These are phyloP conservation scores for Drosophila rellima DNA, from an alignment of 2,888 invertebrate genomes.

Conservation along the genomic window DNA sequence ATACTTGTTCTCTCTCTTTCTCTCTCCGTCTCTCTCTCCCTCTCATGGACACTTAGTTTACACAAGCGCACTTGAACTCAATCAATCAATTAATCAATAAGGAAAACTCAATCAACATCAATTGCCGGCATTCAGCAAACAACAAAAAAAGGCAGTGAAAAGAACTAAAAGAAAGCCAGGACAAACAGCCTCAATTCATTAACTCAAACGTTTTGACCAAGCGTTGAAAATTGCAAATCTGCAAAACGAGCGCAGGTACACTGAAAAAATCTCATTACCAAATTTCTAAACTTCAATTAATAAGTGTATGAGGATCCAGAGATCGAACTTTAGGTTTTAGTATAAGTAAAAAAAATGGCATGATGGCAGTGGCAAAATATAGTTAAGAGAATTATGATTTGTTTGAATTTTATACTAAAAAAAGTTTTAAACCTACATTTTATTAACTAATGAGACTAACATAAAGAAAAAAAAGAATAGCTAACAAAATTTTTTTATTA, in stretches of 20 bases:
- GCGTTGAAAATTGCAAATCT: slow-evolving; percentile 63
- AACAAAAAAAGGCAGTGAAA: slow-evolving; percentile 40
- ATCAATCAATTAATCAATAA: slow-evolving; percentile 77
- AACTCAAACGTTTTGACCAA: slow-evolving; percentile 63
- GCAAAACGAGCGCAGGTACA: slow-evolving; percentile 34
- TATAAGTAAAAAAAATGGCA: too few relatives aligned
- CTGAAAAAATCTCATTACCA: neutral
- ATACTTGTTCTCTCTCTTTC: neutral
- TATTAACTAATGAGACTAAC: too few relatives aligned
- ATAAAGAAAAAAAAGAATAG: too few relatives aligned
- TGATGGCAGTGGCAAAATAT: too few relatives aligned
- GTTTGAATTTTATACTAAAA: too few relatives aligned
- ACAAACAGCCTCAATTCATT: slow-evolving; percentile 71
- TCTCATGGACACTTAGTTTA: slow-evolving; percentile 23
- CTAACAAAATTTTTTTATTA: too few relatives aligned
- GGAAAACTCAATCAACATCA: slow-evolving; percentile 77
- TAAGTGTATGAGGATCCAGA: too few relatives aligned
- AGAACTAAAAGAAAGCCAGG: slow-evolving; percentile 21
- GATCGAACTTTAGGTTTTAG: too few relatives aligned
- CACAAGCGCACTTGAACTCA: slow-evolving; percentile 55
- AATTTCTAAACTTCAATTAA: neutral
- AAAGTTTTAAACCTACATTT: too few relatives aligned
- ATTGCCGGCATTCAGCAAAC: slow-evolving; percentile 62
- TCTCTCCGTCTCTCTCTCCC: neutral
- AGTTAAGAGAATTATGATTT: too few relatives aligned